Base-by-base conservation (phyloP, 2,113 vertebrate species). In the Plotosus lineatus region DNA sequence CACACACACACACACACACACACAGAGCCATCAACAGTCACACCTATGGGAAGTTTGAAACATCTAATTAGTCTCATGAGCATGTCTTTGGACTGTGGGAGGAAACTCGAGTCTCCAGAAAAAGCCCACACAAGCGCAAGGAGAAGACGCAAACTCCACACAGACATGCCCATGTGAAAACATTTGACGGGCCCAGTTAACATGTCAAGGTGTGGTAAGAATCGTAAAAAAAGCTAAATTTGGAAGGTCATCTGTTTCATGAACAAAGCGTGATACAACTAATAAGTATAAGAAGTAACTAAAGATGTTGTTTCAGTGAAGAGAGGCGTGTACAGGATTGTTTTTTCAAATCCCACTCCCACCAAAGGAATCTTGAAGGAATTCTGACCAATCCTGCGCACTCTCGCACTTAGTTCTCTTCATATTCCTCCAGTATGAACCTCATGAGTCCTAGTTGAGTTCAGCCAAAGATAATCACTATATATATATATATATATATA, bases 261-360 rank as follows among this genome's bases (percentile, higher is more conserved):
- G 11, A 31, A 26, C 19, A 68, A 68, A 44, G 23, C 12, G 1
- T 19, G 42, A 48, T 23, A 4, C 6, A n/a, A n/a, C 23, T n/a
- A 42, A 42, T 42, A 38, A 0, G 33, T 17, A 69, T 3, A 3
- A 46, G 42, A 71, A 28, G n/a, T 42, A 46, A 71, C 42, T 48
- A 2, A 3, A 17, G 12, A 17, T 72, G 26, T 31, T 31, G 46
- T 50, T 50, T 21, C 69, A 31, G 26, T 1, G 42, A 50, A 17
- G 4, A 50, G 69, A 73, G 31, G 48, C 51, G 69, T 73, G 46
- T 73, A 42, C 15, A 2, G 6, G 42, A 71, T 3, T 71, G 46
- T 51, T 51, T 73, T 31, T 73, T 36, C 19, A 50, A 51, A 73
- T 73, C 19, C 69, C 69, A 51, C 69, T 73, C 69, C 69, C 69